Evolutionary conservation across 2,113 vertebrate species (phyloP).

Genomic region (Atherinomorus stipes): DNA sequence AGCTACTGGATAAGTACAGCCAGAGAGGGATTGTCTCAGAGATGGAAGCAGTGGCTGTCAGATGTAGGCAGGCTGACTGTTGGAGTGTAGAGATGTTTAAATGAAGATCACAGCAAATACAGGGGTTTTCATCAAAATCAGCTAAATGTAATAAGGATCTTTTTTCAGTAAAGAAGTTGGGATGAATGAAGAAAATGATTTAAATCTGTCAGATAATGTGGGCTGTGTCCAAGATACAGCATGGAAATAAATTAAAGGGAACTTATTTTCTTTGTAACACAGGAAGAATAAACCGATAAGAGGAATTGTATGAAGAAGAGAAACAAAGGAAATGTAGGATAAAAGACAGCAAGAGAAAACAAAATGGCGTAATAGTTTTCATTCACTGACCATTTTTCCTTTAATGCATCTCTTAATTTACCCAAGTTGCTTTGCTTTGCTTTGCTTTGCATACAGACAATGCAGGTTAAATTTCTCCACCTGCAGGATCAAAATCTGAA

Average conservation of each 20-base stretch:
- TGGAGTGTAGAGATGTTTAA: conserved; percentile 15
- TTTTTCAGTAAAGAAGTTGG: background rate
- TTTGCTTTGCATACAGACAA: conserved; percentile 33
- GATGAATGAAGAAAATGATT: background rate
- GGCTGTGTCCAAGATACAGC: background rate
- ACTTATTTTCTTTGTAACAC: background rate
- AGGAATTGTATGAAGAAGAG: background rate
- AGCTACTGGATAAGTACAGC: conserved; percentile 15
- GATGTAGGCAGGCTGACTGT: conserved; percentile 4
- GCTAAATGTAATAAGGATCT: background rate
- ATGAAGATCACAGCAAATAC: background rate
- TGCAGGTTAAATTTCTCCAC: conserved; percentile 6
- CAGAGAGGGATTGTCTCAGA: conserved; percentile 15
- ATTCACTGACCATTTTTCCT: background rate
- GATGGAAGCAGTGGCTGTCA: conserved; percentile 38
- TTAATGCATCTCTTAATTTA: background rate
- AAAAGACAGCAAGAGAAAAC: background rate
- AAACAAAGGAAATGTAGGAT: background rate
- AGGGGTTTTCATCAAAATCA: background rate
- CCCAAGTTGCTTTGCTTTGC: background rate
- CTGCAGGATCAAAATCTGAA: conserved; percentile 24
- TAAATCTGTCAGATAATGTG: background rate
- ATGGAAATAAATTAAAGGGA: background rate
- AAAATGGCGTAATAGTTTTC: background rate
- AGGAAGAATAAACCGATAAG: background rate